These are phyloP conservation scores for Hemibagrus guttatus DNA, from an alignment of 2,797 vertebrate species.

Conservation along the genomic window DNA sequence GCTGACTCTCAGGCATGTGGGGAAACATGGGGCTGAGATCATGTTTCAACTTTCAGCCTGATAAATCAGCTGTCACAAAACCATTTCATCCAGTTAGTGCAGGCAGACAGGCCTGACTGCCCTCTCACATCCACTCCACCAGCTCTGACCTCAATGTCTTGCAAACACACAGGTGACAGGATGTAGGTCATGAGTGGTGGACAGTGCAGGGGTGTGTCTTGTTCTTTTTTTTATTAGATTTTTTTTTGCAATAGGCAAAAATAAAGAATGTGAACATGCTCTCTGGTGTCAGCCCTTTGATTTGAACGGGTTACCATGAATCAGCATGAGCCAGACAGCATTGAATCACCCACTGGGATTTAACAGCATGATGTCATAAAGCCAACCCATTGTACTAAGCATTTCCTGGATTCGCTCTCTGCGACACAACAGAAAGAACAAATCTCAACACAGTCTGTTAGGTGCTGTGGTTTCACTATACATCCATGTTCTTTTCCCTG, in stretches of 20 bases:
- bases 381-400: conserved; percentile 47
- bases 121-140: conserved; percentile 18
- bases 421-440: conserved; percentile 30
- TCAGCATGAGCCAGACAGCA: conserved; percentile 37
- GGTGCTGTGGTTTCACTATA: conserved; percentile 28
- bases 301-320: conserved; percentile 29
- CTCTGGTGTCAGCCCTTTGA: conserved; percentile 32
- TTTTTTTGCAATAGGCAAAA: neutral
- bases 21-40: conserved; percentile 22
- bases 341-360: conserved; percentile 46
- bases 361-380: conserved; percentile 52
- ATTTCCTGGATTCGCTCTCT: conserved; percentile 46
- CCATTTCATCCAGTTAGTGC: conserved; percentile 14
- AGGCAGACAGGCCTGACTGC: conserved; percentile 13
- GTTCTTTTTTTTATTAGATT: neutral
- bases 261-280: neutral
- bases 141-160: conserved; percentile 32
- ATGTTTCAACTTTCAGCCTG: conserved; percentile 10
- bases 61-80: conserved; percentile 34
- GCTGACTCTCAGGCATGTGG: conserved; percentile 29
- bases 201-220: neutral
- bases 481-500: neutral
- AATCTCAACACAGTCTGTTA: conserved; percentile 33
- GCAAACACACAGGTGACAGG: neutral
- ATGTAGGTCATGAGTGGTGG: conserved; percentile 7